These are phyloP conservation scores for Hippoglossus hippoglossus DNA, from an alignment of 2,797 vertebrate genomes.

Conservation along the genomic window DNA sequence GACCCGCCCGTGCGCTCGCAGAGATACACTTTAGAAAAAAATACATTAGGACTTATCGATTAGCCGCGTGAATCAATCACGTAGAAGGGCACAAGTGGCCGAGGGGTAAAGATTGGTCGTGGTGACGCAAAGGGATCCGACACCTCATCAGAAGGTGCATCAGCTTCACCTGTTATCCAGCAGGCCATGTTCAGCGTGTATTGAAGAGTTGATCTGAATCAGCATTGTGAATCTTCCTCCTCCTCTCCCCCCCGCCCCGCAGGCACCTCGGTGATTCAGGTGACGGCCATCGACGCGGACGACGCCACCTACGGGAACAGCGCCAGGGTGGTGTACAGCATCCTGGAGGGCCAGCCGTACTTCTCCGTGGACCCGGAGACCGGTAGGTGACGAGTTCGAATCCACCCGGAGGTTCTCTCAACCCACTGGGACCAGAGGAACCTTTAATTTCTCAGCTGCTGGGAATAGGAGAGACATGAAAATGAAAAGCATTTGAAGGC, in stretches of 20 bases:
- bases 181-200: slow-evolving; percentile 53
- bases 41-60: slow-evolving; percentile 76
- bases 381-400: slow-evolving; percentile 62
- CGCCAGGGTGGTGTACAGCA: slow-evolving; percentile 96
- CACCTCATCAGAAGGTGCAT: slow-evolving; percentile 70
- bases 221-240: slow-evolving; percentile 38
- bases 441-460: too few relatives aligned
- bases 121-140: slow-evolving; percentile 62
- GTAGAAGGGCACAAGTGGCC: slow-evolving; percentile 53
- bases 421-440: too few relatives aligned
- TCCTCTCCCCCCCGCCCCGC: slow-evolving; percentile 10
- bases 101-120: slow-evolving; percentile 54
- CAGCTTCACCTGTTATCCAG: slow-evolving; percentile 62
- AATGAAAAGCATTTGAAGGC: too few relatives aligned
- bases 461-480: too few relatives aligned
- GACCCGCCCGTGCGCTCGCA: slow-evolving; percentile 39
- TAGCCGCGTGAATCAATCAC: slow-evolving; percentile 58
- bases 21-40: slow-evolving; percentile 60
- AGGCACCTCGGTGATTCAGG: slow-evolving; percentile 96
- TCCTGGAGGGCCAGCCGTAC: slow-evolving; percentile 95
- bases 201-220: slow-evolving; percentile 58
- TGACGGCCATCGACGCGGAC: slow-evolving; percentile 93
- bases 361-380: slow-evolving; percentile 95
- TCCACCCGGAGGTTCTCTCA: too few relatives aligned
- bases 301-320: slow-evolving; percentile 96